phyloP scores from a whole-genome alignment of 2,113 vertebrate genomes.

The Laticauda laticaudata region DNA sequence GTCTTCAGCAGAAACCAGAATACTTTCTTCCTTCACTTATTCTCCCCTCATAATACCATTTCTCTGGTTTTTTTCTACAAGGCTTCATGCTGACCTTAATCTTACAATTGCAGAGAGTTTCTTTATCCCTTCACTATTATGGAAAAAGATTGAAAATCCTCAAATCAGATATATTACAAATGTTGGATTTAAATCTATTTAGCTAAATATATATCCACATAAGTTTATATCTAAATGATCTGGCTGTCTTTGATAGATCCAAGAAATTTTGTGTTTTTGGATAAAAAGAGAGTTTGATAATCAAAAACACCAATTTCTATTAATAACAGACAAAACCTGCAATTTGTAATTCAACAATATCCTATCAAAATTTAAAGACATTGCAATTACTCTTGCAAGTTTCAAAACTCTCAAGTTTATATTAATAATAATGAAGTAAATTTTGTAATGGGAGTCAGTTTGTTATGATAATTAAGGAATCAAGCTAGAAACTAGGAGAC shows the following conservation, averaged over 20 bases:
- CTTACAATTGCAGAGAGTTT: neutral
- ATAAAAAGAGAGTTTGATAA: constrained; percentile 41
- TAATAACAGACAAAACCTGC: constrained; percentile 20
- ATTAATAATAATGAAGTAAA: constrained; percentile 40
- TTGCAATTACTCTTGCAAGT: neutral
- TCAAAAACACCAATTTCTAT: neutral
- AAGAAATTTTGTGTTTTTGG: constrained; percentile 29
- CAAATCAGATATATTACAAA: neutral
- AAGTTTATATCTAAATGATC: neutral
- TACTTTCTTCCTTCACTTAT: neutral
- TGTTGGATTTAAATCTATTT: neutral
- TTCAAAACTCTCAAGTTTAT: constrained; percentile 13
- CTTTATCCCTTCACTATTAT: neutral
- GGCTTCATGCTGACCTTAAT: neutral
- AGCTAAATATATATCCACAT: neutral
- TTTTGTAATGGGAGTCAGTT: neutral
- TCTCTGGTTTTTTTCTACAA: neutral
- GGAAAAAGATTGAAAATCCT: neutral
- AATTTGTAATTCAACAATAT: constrained; percentile 30
- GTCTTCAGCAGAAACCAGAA: neutral
- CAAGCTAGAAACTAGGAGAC: neutral
- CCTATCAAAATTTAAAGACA: constrained; percentile 29
- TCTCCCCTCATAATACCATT: neutral
- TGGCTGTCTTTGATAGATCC: neutral
- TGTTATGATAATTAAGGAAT: neutral